Conservation (phyloP, 2,888 invertebrate genomes). For the Cosmia trapezina region DNA sequence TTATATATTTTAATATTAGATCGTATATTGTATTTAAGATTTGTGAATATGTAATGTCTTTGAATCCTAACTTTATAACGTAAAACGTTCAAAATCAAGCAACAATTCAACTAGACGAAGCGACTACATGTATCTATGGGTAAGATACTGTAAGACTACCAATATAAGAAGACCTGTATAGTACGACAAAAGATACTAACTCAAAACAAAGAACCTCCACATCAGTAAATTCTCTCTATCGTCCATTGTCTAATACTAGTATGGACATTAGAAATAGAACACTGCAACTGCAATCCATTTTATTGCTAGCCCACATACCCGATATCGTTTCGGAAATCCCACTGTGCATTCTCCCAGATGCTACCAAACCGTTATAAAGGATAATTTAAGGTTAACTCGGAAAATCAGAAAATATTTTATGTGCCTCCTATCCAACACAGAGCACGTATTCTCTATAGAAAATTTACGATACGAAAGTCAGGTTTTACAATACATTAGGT, state of each 20-base stretch:
- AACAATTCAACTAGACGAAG: background rate
- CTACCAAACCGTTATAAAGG: conserved; percentile 49
- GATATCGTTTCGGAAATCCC: conserved; percentile 48
- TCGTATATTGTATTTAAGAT: background rate
- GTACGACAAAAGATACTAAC: background rate
- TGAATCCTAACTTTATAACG: background rate
- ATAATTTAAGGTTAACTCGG: conserved; percentile 58
- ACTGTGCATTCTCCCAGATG: conserved; percentile 57
- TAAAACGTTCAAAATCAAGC: background rate
- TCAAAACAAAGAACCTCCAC: conserved; percentile 24
- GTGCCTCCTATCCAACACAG: conserved; percentile 52
- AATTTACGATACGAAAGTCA: conserved; percentile 61
- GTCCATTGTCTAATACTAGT: conserved; percentile 34
- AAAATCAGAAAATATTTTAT: conserved; percentile 64
- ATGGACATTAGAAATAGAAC: conserved; percentile 49
- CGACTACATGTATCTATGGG: background rate
- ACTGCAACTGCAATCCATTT: conserved; percentile 56
- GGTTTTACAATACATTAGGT: conserved; percentile 66
- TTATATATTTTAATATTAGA: too few species aligned
- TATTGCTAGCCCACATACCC: conserved; percentile 38
- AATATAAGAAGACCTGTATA: background rate
- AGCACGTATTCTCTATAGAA: conserved; percentile 60
- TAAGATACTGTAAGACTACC: background rate
- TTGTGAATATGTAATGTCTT: too few species aligned
- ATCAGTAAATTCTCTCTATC: conserved; percentile 5